Conservation (phyloP, 1,140 invertebrate genomes). For the Drosophila novamexicana region DNA sequence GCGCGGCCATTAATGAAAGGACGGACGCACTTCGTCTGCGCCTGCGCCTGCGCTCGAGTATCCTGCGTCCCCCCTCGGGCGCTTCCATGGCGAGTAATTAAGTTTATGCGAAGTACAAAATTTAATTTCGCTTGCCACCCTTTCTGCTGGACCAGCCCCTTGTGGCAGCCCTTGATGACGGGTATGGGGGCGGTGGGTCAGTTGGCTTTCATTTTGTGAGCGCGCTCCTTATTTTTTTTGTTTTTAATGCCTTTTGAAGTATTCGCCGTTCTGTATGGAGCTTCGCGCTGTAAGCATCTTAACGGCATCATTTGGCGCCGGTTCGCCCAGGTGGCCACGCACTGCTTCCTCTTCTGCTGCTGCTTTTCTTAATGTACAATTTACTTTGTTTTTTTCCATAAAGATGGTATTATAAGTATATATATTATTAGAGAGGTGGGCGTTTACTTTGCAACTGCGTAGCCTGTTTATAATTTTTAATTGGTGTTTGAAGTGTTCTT, state of each 20-base stretch:
- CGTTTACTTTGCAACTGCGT: not conserved
- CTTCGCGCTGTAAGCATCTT: slow-evolving; percentile 68
- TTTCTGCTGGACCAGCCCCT: slow-evolving; percentile 45
- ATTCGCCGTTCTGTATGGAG: slow-evolving; percentile 40
- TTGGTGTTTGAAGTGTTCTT: slow-evolving; percentile 75
- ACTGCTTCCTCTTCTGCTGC: slow-evolving; percentile 32
- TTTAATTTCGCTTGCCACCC: slow-evolving; percentile 81
- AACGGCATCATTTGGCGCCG: slow-evolving; percentile 77
- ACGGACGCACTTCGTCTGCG: slow-evolving; percentile 35
- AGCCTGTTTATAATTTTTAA: slow-evolving; percentile 76
- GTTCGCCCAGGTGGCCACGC: slow-evolving; percentile 68
- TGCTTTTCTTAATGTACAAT: slow-evolving; percentile 61
- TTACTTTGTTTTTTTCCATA: slow-evolving; percentile 45
- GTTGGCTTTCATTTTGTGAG: slow-evolving; percentile 75
- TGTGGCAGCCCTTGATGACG: not conserved
- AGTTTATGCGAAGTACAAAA: slow-evolving; percentile 83
- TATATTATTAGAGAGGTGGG: slow-evolving; percentile 9
- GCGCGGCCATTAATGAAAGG: slow-evolving; percentile 77
- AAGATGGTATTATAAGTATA: slow-evolving; percentile 61
- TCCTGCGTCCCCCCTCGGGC: slow-evolving; percentile 5
- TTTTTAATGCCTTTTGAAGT: slow-evolving; percentile 81
- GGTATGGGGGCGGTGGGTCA: slow-evolving; percentile 17
- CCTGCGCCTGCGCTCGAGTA: slow-evolving; percentile 53
- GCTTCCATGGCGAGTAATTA: slow-evolving; percentile 75
- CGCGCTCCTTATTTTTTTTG: slow-evolving; percentile 33